A percentile compares a stretch with the other conserved stretches of the same genome.
Conservation (phyloP, 2,888 invertebrate species). For the Cosmopolites sordidus region DNA sequence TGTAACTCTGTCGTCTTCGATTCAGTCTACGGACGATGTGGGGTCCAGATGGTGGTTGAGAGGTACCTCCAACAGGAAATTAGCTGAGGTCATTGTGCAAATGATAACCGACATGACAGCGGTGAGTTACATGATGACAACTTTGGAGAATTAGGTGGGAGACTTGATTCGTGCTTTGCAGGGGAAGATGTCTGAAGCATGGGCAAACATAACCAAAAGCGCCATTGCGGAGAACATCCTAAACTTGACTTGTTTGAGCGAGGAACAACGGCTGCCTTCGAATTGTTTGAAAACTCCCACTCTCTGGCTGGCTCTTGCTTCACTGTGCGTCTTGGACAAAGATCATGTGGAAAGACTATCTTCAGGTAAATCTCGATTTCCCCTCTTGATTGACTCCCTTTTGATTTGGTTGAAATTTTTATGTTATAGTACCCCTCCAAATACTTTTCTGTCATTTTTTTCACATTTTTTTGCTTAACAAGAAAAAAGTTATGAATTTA, state of each 20-base stretch:
- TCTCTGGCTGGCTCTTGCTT: constrained; percentile 89
- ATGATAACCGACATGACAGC: constrained; percentile 89
- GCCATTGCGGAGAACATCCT: constrained; percentile 84
- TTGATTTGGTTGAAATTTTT: too few species aligned
- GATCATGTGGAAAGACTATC: constrained; percentile 82
- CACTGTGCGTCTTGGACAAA: constrained; percentile 87
- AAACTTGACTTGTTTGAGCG: constrained; percentile 75
- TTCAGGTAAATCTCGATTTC: too few species aligned
- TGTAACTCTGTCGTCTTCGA: constrained; percentile 57
- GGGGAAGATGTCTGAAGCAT: constrained; percentile 81
- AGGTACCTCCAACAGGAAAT: constrained; percentile 76
- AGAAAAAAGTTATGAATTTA: too few species aligned
- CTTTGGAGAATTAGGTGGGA: too few species aligned
- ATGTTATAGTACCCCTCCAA: too few species aligned
- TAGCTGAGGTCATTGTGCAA: constrained; percentile 82
- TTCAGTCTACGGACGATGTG: constrained; percentile 57
- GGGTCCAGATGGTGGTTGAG: constrained; percentile 77
- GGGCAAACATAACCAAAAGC: constrained; percentile 83
- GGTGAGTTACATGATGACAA: constrained; percentile 53
- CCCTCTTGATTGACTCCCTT: too few species aligned
- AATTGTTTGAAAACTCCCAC: constrained; percentile 79
- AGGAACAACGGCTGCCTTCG: constrained; percentile 67
- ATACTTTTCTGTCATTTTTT: too few species aligned
- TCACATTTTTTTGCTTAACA: too few species aligned
- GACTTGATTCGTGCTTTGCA: too few species aligned